Evolutionary conservation across 2,888 invertebrate genomes (phyloP), one percentile per base, ranked within the genome.

Genomic region (Chrysolina americana): DNA sequence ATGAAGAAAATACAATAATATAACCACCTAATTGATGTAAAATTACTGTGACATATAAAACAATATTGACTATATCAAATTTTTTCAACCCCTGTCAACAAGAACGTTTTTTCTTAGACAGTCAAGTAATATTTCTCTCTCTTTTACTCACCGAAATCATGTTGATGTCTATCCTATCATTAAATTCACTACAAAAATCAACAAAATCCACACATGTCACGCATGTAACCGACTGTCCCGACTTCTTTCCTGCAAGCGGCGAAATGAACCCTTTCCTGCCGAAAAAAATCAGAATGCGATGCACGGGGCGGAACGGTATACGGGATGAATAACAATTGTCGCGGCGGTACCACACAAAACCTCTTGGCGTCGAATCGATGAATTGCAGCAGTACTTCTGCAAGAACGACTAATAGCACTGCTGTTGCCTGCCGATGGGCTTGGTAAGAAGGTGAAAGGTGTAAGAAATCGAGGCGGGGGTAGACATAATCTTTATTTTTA

Each of bases 361-460:
- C 11, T 56, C 56, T 56, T 47, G 15, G n/a, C 13, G 47, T 56
- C 11, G 13, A 56, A 21, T 44, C 71, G 69, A 75, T 65, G 75
- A 69, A 75, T 66, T 70, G 69, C 71, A 71, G 68, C 62, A 73
- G 76, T 78, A 77, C 78, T 80, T 78, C 76, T 68, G 50, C 70
- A 48, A 71, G 63, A 75, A 76, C 75, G 68, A 77, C 78, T 76
- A 78, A 76, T 76, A 72, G 71, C 66, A 79, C 68, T 73, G 77
- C 72, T 41, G 69, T 59, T 76, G 77, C 76, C 78, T 76, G 76
- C 76, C 69, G 79, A 81, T 81, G 80, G 81, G 80, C 76, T 82
- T 78, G 81, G 82, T 80, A 75, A 79, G 77, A 76, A 79, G 80
- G 82, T 82, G 82, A 82, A 82, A 82, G 82, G 82, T 79, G 77